These are phyloP conservation scores for Urosaurus nigricauda DNA, from an alignment of 2,797 vertebrate species.

Conservation along the genomic window DNA sequence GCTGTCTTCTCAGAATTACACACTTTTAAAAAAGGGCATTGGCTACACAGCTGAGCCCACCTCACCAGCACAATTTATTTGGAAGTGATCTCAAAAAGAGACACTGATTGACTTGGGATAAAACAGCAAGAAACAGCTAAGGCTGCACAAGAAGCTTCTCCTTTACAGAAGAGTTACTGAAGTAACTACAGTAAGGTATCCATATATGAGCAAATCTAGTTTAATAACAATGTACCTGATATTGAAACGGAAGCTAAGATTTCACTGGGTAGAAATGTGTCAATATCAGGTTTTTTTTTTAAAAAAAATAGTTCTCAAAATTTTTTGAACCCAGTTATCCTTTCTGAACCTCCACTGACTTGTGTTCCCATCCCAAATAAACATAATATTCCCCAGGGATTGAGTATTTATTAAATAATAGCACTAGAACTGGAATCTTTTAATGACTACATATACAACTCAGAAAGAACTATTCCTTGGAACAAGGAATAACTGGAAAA, in stretches of 20 bases:
- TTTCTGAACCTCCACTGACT: neutral
- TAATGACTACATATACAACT: neutral
- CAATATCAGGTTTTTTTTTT: neutral
- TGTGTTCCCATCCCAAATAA: neutral
- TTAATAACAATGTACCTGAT: neutral
- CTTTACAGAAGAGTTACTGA: neutral
- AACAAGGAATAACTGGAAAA: neutral
- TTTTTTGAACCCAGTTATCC: neutral
- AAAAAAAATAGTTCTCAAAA: neutral
- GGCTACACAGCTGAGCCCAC: too few relatives aligned
- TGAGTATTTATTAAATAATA: neutral
- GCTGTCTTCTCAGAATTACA: neutral
- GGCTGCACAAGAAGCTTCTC: neutral
- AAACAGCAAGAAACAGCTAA: neutral
- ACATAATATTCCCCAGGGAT: neutral
- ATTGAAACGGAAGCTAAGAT: neutral
- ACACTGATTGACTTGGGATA: too few relatives aligned
- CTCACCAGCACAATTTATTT: neutral
- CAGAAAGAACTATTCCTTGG: neutral
- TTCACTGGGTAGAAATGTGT: neutral
- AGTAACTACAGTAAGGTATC: neutral
- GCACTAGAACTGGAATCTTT: slow-evolving; percentile 1
- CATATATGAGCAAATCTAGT: neutral
- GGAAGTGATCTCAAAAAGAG: neutral
- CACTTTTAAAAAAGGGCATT: neutral